Evolutionary conservation across 2,888 invertebrate genomes (phyloP), one percentile per base, ranked within the genome.

Genomic region (Cyclophora punctaria): DNA sequence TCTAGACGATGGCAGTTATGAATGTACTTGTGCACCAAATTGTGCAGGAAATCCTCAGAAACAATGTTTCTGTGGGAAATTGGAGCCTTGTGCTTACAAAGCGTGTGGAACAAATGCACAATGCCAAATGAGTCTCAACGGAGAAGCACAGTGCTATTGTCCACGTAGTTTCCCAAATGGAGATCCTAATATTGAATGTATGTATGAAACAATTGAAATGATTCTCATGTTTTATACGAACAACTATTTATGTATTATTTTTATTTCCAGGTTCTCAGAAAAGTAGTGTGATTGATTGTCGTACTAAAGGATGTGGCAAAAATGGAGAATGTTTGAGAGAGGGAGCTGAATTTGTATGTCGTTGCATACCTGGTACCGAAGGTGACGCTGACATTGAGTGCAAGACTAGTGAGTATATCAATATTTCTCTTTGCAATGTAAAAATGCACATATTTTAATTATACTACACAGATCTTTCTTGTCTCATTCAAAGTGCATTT

Each of bases 281-380:
- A 71, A 83, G 89, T 52, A 90, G 90, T 60, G 83, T 91, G 41
- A 90, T 92, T 46, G 96, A 96, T 74, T 96, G 97, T 80, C 91
- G 96, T 64, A 94, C 94, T 2, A 91, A 92, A 55, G 96, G 96
- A 58, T 97, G 97, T 84, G 94, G 94, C 60, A 91, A 92, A 67
- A 95, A 95, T 59, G 95, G 95, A n/a, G 94, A 95, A 78, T 97
- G 96, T 84, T 92, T 96, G 60, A 92, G 95, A 63, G 94, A 95
- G 80, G 93, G 95, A 58, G 94, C 94, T 56, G 93, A 93, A 70
- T 97, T 95, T 88, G 93, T 94, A 41, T 96, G 95, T 83, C 90
- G 93, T 71, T 95, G 95, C 80, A 91, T 93, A 60, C 92, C 93
- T 49, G 94, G 94, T 60, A 93, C 92, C 48, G 91, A 91, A 75